A percentile compares a stretch with the other conserved stretches of the same genome.
phyloP scores from a whole-genome alignment of 2,797 vertebrate species.

The Macropus fuliginosus region DNA sequence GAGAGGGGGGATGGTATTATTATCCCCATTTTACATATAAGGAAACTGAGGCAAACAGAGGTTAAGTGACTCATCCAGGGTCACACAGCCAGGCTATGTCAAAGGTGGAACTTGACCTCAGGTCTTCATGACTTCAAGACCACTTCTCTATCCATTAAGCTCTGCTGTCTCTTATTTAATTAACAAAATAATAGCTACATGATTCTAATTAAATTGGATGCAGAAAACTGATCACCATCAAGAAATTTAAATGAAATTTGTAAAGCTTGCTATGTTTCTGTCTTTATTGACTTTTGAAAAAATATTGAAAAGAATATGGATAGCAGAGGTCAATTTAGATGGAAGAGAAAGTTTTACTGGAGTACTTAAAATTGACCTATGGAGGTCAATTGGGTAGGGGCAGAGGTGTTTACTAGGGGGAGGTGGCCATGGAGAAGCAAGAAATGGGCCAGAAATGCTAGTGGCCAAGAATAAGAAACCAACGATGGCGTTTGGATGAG shows the following conservation, averaged over 20 bases:
- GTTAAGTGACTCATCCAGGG: neutral
- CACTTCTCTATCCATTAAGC: neutral
- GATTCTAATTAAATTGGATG: neutral
- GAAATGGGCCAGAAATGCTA: neutral
- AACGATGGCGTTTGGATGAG: slow-evolving; percentile 45
- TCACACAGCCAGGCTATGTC: neutral
- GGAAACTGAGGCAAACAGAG: neutral
- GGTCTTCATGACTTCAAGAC: neutral
- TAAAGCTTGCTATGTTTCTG: neutral
- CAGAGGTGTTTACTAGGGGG: neutral
- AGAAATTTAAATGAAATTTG: neutral
- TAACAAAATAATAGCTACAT: neutral
- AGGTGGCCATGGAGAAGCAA: neutral
- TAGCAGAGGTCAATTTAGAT: neutral
- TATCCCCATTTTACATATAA: neutral
- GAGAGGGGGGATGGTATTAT: neutral
- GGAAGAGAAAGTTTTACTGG: no score
- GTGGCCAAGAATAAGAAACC: neutral
- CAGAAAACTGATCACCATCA: neutral
- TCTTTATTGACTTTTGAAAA: neutral
- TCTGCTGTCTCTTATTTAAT: neutral
- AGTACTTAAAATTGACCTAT: no score
- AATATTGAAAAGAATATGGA: neutral
- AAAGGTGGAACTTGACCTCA: neutral
- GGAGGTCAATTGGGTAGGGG: neutral